Percentiles rank a stretch among this genome's conserved stretches.
These are phyloP conservation scores for Parotia lawesii DNA, from an alignment of 2,113 vertebrate genomes.

Conservation along the genomic window DNA sequence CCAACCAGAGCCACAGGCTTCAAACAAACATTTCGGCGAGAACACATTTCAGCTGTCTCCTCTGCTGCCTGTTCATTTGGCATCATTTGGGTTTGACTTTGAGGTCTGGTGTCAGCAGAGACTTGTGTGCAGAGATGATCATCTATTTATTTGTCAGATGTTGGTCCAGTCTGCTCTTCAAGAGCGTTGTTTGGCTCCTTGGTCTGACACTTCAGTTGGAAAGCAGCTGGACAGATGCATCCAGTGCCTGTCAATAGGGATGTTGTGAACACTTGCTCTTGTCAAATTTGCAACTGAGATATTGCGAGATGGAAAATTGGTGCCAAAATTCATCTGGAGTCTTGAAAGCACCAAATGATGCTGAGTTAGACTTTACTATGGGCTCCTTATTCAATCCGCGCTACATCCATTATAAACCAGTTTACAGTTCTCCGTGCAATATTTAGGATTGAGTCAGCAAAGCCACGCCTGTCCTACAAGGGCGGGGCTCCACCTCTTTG, in stretches of 20 bases:
- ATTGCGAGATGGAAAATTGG: neutral
- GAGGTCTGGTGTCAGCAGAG: neutral
- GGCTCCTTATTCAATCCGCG: neutral
- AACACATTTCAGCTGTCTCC: neutral
- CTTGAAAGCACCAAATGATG: neutral
- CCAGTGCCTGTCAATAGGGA: neutral
- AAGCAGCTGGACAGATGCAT: neutral
- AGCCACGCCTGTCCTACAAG: neutral
- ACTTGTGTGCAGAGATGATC: neutral
- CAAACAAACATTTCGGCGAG: neutral
- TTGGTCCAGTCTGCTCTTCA: neutral
- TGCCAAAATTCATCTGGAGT: neutral
- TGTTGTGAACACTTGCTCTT: neutral
- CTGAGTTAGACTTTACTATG: neutral
- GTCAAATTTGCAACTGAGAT: neutral
- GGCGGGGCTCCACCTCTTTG: neutral
- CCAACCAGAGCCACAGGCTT: neutral
- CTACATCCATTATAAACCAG: neutral
- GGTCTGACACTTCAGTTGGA: neutral
- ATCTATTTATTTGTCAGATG: neutral
- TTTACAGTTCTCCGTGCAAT: neutral
- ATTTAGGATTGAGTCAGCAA: neutral
- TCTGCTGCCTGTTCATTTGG: neutral
- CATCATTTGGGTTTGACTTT: neutral
- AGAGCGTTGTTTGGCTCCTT: neutral